phyloP scores from a whole-genome alignment of 2,888 invertebrate species.

The Stegana nigrithorax region DNA sequence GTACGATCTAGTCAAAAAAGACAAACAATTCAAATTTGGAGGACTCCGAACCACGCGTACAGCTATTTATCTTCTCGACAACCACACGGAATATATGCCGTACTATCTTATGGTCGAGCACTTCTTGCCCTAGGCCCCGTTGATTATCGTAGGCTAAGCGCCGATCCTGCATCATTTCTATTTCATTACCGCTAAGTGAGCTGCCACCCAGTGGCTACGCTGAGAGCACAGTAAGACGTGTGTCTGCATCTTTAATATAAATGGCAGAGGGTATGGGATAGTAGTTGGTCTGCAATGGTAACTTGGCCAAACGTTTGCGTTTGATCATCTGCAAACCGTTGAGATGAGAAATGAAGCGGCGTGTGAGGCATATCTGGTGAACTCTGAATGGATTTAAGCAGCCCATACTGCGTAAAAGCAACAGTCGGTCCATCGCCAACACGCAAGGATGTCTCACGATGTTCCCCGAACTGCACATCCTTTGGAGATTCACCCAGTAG shows the following conservation, averaged over 20 bases:
- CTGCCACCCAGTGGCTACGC: conserved; percentile 86
- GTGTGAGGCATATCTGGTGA: conserved; percentile 69
- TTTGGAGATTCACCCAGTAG: conserved; percentile 66
- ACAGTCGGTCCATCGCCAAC: conserved; percentile 69
- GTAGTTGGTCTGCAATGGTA: conserved; percentile 95
- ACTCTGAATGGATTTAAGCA: conserved; percentile 78
- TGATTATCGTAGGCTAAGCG: conserved; percentile 93
- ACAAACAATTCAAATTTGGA: no score
- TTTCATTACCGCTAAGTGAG: conserved; percentile 59
- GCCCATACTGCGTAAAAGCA: conserved; percentile 76
- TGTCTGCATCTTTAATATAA: conserved; percentile 82
- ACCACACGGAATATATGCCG: conserved; percentile 85
- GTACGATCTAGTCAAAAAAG: not conserved
- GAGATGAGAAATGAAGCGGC: conserved; percentile 85
- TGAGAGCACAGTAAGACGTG: conserved; percentile 80
- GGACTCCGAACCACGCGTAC: conserved; percentile 64
- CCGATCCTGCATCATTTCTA: conserved; percentile 93
- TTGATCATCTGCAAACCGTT: conserved; percentile 94
- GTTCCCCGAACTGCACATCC: conserved; percentile 64
- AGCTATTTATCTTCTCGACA: conserved; percentile 73
- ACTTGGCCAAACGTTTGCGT: conserved; percentile 83
- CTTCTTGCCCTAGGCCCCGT: conserved; percentile 90
- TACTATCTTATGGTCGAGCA: conserved; percentile 90
- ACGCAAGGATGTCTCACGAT: conserved; percentile 61
- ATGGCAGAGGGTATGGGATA: conserved; percentile 92